Evolutionary conservation across 2,888 invertebrate species (phyloP), one percentile per base, ranked within the genome.

Genomic region (Drosophila formosana): DNA sequence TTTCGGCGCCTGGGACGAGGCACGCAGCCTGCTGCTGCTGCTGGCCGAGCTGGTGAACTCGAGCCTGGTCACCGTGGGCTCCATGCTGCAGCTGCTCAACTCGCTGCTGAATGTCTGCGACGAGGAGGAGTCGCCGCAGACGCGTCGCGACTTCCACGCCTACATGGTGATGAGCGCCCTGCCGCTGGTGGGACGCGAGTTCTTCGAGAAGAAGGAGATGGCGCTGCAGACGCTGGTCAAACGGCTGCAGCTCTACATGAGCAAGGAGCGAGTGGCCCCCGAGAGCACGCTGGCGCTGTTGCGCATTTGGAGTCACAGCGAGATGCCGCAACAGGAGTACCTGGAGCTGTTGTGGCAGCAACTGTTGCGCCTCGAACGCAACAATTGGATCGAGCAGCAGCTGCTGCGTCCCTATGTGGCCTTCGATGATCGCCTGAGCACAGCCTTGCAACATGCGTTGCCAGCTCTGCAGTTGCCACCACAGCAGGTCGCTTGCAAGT

Each of bases 41-140:
- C 94, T 99, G 70, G 96, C 98, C 0, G 99, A 99, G 93, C 94
- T 99, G 75, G 98, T 98, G 0, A 99, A 99, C 92, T 98, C 98
- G 85, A 98, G 98, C 91, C 99, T 99, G 8, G 94, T 99, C 66
- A 97, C 98, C 25, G 96, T 97, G 3, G 95, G 96, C 13, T 98
- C 99, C 1, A 93, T 99, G 57, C 92, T 99, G 82, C 96, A 97
- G 78, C 93, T 99, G 65, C 94, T 98, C 84, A 97, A 98, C 91
- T 96, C 95, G 72, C 95, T 99, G 94, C 95, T 98, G 37, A 97
- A 98, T 90, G 90, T 92, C 0, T 96, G 97, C 60, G 96, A 97
- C 91, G 98, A 99, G 91, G 97, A 98, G 91, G 95, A 95, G 69
- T 97, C 97, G 1, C 98, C 99, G 3, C 98, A 98, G 94, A 94